Percentiles rank a stretch among this genome's conserved stretches.
Conservation (phyloP, 2,888 invertebrate species). For the Dicranocentrus wangi region DNA sequence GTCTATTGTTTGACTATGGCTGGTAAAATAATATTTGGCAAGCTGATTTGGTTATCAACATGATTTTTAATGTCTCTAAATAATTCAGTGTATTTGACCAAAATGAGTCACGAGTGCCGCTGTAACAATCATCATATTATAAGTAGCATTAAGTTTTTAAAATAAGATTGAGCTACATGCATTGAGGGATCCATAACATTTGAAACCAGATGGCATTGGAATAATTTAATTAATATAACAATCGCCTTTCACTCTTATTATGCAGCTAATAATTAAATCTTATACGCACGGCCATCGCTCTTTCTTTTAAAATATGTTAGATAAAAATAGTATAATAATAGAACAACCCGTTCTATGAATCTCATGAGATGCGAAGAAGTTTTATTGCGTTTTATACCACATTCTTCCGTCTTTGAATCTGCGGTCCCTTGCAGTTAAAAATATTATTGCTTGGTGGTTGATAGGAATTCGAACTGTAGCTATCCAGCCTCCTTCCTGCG, state of each 20-base stretch:
- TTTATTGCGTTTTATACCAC: not conserved
- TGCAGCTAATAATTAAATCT: no score
- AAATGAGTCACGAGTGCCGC: slow-evolving; percentile 49
- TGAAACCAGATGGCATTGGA: no score
- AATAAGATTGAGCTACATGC: not conserved
- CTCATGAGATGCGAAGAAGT: not conserved
- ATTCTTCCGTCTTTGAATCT: not conserved
- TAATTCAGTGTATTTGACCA: slow-evolving; percentile 4
- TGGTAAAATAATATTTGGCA: not conserved
- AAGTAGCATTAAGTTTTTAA: not conserved
- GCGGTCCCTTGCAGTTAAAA: no score
- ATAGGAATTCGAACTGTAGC: not conserved
- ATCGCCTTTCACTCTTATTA: no score
- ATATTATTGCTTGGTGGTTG: not conserved
- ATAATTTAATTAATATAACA: no score
- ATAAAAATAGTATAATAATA: no score
- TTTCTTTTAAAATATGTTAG: no score
- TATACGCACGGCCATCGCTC: no score
- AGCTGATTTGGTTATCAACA: not conserved
- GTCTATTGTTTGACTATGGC: no score
- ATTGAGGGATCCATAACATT: no score
- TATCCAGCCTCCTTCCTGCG: not conserved
- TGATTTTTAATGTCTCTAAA: slow-evolving; percentile 20
- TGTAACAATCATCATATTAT: slow-evolving; percentile 44
- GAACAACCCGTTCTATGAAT: not conserved